Percentiles rank a stretch among this genome's conserved stretches.
phyloP scores from a whole-genome alignment of 2,888 invertebrate species.

The Cancer borealis region DNA sequence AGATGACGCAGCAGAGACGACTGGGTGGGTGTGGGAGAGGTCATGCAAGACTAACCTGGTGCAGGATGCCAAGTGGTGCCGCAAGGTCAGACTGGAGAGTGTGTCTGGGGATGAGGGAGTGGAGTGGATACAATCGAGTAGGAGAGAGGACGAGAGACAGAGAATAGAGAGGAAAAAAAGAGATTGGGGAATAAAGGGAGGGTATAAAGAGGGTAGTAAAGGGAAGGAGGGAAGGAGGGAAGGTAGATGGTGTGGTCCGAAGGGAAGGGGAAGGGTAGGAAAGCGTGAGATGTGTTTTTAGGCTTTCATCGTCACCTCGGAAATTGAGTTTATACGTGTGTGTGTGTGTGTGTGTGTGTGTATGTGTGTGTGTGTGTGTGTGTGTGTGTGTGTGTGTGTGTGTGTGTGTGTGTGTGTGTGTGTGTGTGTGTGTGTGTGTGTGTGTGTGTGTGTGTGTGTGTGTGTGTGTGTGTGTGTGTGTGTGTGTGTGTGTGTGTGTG shows the following conservation, averaged over 20 bases:
- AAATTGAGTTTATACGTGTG: slow-evolving; percentile 17
- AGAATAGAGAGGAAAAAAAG: background rate
- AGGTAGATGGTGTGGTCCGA: background rate
- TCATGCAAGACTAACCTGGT: background rate
- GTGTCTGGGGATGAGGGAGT: background rate
- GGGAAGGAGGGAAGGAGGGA: background rate
- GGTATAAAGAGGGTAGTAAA: background rate
- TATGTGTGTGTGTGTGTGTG: background rate
- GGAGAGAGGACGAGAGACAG: background rate
- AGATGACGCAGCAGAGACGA: background rate
- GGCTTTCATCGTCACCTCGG: background rate
- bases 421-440: background rate
- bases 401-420: background rate
- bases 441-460: slow-evolving; percentile 3
- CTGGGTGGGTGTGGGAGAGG: background rate
- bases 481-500: background rate
- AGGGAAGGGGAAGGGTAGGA: background rate
- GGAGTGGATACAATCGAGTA: background rate
- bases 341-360: background rate
- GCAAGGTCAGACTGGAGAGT: background rate
- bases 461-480: background rate
- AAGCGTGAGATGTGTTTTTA: background rate
- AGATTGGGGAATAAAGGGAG: background rate
- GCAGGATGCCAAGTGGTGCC: background rate
- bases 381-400: slow-evolving; percentile 10